phyloP scores from a whole-genome alignment of 2,888 invertebrate species.

The Platypus cylindrus region DNA sequence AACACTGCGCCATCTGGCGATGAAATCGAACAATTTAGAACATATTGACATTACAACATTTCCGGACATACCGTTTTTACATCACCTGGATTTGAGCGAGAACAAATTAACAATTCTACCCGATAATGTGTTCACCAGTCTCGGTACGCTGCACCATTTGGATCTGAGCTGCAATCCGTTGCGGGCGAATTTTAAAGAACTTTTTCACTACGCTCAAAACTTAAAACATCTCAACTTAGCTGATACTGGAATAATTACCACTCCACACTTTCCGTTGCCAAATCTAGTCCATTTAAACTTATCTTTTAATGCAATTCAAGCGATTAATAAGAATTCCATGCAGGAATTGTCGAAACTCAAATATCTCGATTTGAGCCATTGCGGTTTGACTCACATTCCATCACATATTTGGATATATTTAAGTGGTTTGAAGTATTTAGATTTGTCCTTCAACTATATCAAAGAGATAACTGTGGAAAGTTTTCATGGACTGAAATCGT shows the following conservation, averaged over 20 bases:
- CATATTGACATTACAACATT: slow-evolving; percentile 82
- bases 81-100: slow-evolving; percentile 62
- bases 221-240: slow-evolving; percentile 66
- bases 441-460: slow-evolving; percentile 73
- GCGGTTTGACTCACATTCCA: slow-evolving; percentile 62
- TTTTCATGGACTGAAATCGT: slow-evolving; percentile 54
- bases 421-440: slow-evolving; percentile 58
- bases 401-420: slow-evolving; percentile 62
- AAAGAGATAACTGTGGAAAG: slow-evolving; percentile 57
- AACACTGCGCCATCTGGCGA: slow-evolving; percentile 63
- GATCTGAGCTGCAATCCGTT: slow-evolving; percentile 71
- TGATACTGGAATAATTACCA: slow-evolving; percentile 60
- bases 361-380: slow-evolving; percentile 61
- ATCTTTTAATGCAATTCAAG: slow-evolving; percentile 61
- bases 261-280: slow-evolving; percentile 65
- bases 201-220: slow-evolving; percentile 75
- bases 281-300: slow-evolving; percentile 69
- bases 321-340: slow-evolving; percentile 55
- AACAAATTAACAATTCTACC: slow-evolving; percentile 76
- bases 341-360: slow-evolving; percentile 59
- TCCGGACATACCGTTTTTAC: slow-evolving; percentile 66
- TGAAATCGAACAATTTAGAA: slow-evolving; percentile 69
- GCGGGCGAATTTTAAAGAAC: slow-evolving; percentile 75
- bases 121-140: slow-evolving; percentile 77
- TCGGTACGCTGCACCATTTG: slow-evolving; percentile 63